Base-by-base conservation (phyloP, 2,113 vertebrate species). In the Corvus hawaiiensis region DNA sequence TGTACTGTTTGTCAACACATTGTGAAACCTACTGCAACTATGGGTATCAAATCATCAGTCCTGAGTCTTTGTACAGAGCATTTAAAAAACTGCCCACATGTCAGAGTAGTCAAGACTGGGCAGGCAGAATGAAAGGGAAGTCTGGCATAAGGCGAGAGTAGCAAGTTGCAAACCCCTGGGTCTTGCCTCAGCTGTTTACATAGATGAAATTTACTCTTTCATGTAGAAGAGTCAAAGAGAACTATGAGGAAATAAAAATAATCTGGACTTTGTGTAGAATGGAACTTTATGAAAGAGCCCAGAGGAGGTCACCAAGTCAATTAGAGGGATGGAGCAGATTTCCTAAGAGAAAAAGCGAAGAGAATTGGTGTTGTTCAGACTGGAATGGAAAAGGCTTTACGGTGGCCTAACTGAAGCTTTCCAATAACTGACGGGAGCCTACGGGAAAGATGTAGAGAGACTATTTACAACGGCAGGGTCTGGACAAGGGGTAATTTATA, bases 71-170 rank as follows among this genome's bases (percentile, higher is more conserved):
- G 0, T 15, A n/a, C 17, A 35, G 44, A 66, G 6, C 22, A 41
- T 12, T 12, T 46, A 24, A 32, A 64, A 59, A 66, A 16, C 14
- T n/a, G 27, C 6, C 3, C 3, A 13, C 9, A 5, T n/a, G 24
- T 11, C 39, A 54, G 13, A 1, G 1, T 23, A 44, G 59, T 64
- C 10, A 74, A 26, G 37, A 26, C 7, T 30, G 2, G 14, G 3
- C 12, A 59, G 41, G 23, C 9, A 80, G 19, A 59, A 72, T 5
- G 10, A 59, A 23, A 55, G 1, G 5, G 4, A 54, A 62, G 11
- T 3, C 18, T 26, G 10, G 5, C 1, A 2, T 41, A 55, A 48
- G 2, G 11, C 5, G 67, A 37, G 8, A 20, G 1, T 1, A 54
- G 16, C 1, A 5, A 32, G 3, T 1, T 75, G 17, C 9, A 83